phyloP scores from a whole-genome alignment of 2,113 vertebrate genomes.

The Hippocampus barbouri region DNA sequence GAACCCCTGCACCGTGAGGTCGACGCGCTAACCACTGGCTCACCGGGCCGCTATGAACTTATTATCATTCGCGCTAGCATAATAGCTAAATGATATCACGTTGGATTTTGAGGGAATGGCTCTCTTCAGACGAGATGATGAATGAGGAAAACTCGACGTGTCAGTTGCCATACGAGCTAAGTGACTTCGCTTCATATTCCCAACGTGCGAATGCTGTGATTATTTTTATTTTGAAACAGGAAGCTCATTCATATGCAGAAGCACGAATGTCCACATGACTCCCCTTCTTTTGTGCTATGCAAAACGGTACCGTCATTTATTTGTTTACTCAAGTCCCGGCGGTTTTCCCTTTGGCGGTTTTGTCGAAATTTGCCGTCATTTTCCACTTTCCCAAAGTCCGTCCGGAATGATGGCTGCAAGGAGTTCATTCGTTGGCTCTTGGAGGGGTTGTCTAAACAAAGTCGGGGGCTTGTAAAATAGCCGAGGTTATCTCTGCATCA shows the following conservation, averaged over 20 bases:
- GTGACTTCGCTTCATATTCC: constrained; percentile 27
- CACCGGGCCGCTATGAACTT: too few relatives aligned
- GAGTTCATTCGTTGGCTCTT: constrained; percentile 67
- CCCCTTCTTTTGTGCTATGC: constrained; percentile 51
- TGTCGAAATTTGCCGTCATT: constrained; percentile 48
- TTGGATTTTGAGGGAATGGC: not conserved
- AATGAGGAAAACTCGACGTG: too few relatives aligned
- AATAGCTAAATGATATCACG: constrained; percentile 6
- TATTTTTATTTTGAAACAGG: constrained; percentile 46
- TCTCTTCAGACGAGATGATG: too few relatives aligned
- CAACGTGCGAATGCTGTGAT: constrained; percentile 47
- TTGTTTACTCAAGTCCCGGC: constrained; percentile 63
- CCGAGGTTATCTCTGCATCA: constrained; percentile 74
- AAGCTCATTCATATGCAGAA: constrained; percentile 45
- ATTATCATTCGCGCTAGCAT: too few relatives aligned
- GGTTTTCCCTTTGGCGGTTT: constrained; percentile 10
- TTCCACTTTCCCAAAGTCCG: constrained; percentile 46
- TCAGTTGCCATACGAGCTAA: too few relatives aligned
- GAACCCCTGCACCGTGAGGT: too few relatives aligned
- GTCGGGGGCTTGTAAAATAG: constrained; percentile 73
- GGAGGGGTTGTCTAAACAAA: constrained; percentile 75
- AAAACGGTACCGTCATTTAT: constrained; percentile 40
- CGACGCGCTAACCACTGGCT: too few relatives aligned
- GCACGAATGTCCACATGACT: constrained; percentile 47
- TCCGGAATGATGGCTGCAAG: constrained; percentile 40